These are phyloP conservation scores for Oophaga pumilio DNA, from an alignment of 2,113 vertebrate genomes.

Conservation along the genomic window DNA sequence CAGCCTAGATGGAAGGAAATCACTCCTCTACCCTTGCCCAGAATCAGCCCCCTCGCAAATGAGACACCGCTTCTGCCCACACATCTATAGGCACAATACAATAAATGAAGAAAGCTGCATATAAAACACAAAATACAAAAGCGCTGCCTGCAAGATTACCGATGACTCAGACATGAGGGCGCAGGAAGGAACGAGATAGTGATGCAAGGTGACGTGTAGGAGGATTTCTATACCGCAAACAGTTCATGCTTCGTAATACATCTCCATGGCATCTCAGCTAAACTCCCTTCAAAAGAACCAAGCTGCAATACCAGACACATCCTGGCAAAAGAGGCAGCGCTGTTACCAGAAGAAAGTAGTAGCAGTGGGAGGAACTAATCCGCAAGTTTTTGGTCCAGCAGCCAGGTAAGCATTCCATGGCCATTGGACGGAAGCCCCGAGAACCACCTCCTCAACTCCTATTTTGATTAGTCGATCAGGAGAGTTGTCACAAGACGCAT, in stretches of 20 bases:
- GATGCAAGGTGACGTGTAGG: neutral
- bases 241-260: neutral
- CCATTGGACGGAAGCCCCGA: too few relatives aligned
- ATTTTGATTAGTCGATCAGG: too few relatives aligned
- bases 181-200: neutral
- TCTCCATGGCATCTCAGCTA: too few relatives aligned
- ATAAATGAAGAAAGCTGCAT: neutral
- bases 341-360: too few relatives aligned
- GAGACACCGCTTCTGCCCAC: neutral
- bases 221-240: slow-evolving; percentile 1
- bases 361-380: too few relatives aligned
- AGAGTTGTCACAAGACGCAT: too few relatives aligned
- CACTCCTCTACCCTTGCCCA: neutral
- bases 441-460: too few relatives aligned
- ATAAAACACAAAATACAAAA: neutral
- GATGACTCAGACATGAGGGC: slow-evolving; percentile 17
- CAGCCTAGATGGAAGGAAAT: neutral
- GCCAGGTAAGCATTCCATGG: too few relatives aligned
- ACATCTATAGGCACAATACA: neutral
- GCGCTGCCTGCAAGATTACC: neutral
- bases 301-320: too few relatives aligned
- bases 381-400: too few relatives aligned
- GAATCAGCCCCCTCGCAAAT: neutral
- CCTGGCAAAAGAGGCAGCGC: too few relatives aligned
- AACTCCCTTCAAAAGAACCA: too few relatives aligned